Conservation (phyloP, 2,888 invertebrate species). For the Trichopria drosophilae region DNA sequence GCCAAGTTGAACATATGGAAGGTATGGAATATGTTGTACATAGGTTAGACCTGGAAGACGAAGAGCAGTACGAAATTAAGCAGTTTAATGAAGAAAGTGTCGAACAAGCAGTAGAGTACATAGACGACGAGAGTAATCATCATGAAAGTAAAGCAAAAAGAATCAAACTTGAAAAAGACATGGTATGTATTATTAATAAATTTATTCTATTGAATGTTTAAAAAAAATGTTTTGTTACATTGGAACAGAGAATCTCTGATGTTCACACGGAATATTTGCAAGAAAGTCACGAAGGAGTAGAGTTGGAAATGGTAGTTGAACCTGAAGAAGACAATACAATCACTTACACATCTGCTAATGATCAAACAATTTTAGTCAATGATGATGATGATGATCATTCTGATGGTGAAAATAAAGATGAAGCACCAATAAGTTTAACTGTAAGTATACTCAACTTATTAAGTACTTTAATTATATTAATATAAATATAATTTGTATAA, state of each 20-base stretch:
- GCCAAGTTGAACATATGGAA: too few species aligned
- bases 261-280: conserved; percentile 49
- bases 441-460: conserved; percentile 37
- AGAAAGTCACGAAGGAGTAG: conserved; percentile 40
- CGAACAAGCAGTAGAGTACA: conserved; percentile 42
- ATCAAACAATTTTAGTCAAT: conserved; percentile 43
- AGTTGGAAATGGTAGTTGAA: conserved; percentile 49
- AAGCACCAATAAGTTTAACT: conserved; percentile 45
- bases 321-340: conserved; percentile 35
- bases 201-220: conserved; percentile 15
- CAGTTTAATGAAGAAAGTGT: conserved; percentile 51
- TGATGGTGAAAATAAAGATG: conserved; percentile 24
- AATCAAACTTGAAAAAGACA: conserved; percentile 36
- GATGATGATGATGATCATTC: conserved; percentile 13
- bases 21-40: not conserved
- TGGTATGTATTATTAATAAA: conserved; percentile 12
- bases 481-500: not conserved
- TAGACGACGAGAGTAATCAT: conserved; percentile 25
- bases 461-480: not conserved
- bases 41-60: conserved; percentile 29
- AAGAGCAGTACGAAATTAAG: conserved; percentile 44
- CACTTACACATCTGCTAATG: conserved; percentile 39
- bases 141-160: conserved; percentile 34
- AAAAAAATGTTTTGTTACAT: conserved; percentile 42
- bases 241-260: conserved; percentile 52